A percentile compares a stretch with the other conserved stretches of the same genome.
phyloP scores from a whole-genome alignment of 2,113 vertebrate genomes.

The Alectura lathami region DNA sequence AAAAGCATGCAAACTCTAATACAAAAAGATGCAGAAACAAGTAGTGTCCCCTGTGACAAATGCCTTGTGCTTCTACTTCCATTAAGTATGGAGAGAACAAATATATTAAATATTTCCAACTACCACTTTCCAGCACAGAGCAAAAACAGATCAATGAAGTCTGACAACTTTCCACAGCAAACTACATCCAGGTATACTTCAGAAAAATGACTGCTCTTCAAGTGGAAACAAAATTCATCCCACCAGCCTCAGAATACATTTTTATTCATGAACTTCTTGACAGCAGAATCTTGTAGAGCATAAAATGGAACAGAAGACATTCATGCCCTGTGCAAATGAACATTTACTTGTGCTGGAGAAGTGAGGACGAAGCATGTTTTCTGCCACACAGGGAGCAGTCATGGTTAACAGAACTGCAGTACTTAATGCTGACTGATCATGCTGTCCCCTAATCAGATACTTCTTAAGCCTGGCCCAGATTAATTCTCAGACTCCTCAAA shows the following conservation, averaged over 20 bases:
- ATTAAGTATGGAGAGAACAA: background rate
- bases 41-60: background rate
- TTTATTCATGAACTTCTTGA: background rate
- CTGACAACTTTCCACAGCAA: background rate
- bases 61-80: background rate
- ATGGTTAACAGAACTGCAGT: background rate
- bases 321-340: background rate
- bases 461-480: background rate
- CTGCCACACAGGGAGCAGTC: background rate
- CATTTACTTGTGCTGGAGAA: background rate
- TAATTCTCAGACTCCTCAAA: background rate
- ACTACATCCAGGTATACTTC: background rate
- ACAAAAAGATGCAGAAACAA: background rate
- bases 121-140: background rate
- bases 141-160: background rate
- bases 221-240: background rate
- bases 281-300: background rate
- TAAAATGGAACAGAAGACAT: background rate
- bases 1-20: background rate
- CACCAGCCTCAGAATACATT: background rate
- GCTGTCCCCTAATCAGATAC: background rate
- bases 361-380: background rate
- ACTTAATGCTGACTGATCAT: background rate
- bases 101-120: background rate
- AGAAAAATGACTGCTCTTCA: background rate